Base-by-base conservation (phyloP, 2,888 invertebrate species). In the Hetaerina titia region DNA sequence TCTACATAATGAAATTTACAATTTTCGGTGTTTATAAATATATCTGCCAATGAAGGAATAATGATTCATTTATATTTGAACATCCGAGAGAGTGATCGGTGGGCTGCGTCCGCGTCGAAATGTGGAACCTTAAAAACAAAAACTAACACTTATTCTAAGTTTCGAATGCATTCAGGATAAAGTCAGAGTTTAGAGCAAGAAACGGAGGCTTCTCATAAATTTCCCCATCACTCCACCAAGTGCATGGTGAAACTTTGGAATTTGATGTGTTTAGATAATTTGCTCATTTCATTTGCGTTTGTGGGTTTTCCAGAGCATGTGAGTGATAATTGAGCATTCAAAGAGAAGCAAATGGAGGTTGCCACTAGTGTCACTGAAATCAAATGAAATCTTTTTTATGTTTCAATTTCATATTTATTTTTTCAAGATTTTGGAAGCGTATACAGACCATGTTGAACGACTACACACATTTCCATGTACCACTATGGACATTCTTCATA, bases 401-500 rank as follows among this genome's bases (percentile, higher is more conserved):
- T 69, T 92, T 92, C 69, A 92, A 92, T 69, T 69, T 64, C 64
- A 92, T 92, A 74, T 92, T 92, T 92, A 92, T 92, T 92, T 69
- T 92, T 92, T 92, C 92, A 92, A 69, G 64, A 92, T 74, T 74
- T 92, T 92, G 92, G 92, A 92, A 92, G 92, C 92, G 92, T 92
- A 92, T 92, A 92, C 92, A 92, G 64, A 74, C 92, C 74, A 92
- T 92, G 92, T 56, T 92, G 92, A 92, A 92, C 92, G 92, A 92
- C 92, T 92, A 92, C 69, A 92, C 69, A 92, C 92, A 92, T 92
- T 92, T 92, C 74, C 92, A 69, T 92, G 92, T 74, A 92, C 92
- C 74, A 74, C 92, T 92, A 92, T 92, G 92, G 92, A 92, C 74
- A 92, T 69, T 92, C 92, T 92, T 92, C 92, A 92, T 92, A 92